These are phyloP conservation scores for Lindbergichthys nudifrons DNA, from an alignment of 2,797 vertebrate species.

Conservation along the genomic window DNA sequence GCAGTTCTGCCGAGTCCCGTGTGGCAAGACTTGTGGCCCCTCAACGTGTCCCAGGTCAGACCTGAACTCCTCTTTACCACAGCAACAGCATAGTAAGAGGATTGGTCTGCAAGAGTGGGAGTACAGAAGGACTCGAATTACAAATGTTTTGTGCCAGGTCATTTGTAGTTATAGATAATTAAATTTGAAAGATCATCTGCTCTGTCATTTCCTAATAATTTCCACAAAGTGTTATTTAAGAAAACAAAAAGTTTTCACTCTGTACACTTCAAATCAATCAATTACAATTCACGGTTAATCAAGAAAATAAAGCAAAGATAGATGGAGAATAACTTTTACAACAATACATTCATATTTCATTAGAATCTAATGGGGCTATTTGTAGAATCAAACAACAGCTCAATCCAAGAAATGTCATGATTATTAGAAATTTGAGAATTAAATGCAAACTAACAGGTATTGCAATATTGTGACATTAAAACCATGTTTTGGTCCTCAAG, in stretches of 20 bases:
- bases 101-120: constrained; percentile 37
- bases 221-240: background rate
- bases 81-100: constrained; percentile 82
- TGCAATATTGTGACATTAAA: background rate
- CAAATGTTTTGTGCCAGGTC: background rate
- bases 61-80: constrained; percentile 77
- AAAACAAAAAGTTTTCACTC: background rate
- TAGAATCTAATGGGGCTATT: background rate
- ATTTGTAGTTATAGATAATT: background rate
- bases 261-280: background rate
- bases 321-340: background rate
- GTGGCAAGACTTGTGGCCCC: constrained; percentile 90
- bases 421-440: background rate
- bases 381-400: background rate
- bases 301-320: background rate
- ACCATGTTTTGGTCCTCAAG: background rate
- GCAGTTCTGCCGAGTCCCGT: constrained; percentile 89
- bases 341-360: background rate
- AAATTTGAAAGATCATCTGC: background rate
- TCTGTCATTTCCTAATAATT: background rate
- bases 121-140: background rate
- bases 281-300: background rate
- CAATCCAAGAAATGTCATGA: background rate
- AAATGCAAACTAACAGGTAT: background rate
- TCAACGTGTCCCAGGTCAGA: constrained; percentile 79